Percentiles rank a stretch among this genome's conserved stretches.
phyloP scores from a whole-genome alignment of 1,140 invertebrate species.

The Drosophila bocqueti region DNA sequence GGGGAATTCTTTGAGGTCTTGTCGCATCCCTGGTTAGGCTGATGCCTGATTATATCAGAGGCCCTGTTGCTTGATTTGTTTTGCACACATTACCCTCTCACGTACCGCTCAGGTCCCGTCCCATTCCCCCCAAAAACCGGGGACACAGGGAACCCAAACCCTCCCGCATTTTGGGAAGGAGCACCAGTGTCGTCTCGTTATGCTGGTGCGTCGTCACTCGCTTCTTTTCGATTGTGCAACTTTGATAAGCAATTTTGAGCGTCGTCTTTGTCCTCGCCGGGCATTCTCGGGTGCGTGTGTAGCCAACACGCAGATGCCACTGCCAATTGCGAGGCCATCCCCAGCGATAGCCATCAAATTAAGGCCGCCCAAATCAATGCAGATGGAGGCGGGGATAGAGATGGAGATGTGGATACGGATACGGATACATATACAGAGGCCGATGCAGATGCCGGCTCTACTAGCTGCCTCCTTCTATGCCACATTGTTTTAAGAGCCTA shows the following conservation, averaged over 20 bases:
- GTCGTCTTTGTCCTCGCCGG: conserved; percentile 46
- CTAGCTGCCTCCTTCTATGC: background rate
- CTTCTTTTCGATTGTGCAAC: conserved; percentile 73
- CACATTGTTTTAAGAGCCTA: conserved; percentile 67
- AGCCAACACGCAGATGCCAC: conserved; percentile 65
- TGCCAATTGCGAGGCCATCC: conserved; percentile 19
- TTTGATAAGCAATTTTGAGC: conserved; percentile 74
- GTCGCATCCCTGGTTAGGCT: conserved; percentile 49
- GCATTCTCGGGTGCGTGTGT: conserved; percentile 55
- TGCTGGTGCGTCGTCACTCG: conserved; percentile 60
- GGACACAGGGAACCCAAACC: conserved; percentile 1
- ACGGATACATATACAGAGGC: conserved; percentile 3
- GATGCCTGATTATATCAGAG: conserved; percentile 64
- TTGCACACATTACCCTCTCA: conserved; percentile 78
- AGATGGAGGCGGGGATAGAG: conserved; percentile 20
- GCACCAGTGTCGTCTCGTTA: conserved; percentile 53
- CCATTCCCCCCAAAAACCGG: background rate
- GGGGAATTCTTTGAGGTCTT: conserved; percentile 37
- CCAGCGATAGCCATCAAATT: conserved; percentile 74
- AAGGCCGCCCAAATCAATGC: conserved; percentile 74
- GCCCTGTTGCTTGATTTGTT: conserved; percentile 77
- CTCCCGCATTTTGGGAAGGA: conserved; percentile 30
- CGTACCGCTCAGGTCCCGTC: conserved; percentile 40
- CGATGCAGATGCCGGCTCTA: conserved; percentile 2
- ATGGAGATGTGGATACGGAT: background rate